Conservation (phyloP, 2,797 vertebrate genomes). For the Adelosebastes latens region DNA sequence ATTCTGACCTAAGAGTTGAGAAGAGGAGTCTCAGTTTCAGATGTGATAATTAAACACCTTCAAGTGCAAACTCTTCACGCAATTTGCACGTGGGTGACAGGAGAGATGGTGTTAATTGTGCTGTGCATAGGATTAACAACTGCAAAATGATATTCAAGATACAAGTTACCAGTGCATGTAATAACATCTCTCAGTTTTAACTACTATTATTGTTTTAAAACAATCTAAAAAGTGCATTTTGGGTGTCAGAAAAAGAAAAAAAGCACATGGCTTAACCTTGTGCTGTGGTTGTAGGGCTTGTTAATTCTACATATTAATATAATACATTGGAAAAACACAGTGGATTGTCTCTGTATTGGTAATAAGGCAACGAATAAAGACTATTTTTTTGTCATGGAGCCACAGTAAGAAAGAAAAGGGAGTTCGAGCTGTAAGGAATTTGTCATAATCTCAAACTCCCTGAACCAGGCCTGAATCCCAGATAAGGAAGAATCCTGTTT, state of each 20-base stretch:
- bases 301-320: background rate
- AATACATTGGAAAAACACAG: background rate
- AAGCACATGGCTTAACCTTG: background rate
- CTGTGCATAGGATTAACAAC: constrained; percentile 1
- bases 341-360: background rate
- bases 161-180: background rate
- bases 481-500: background rate
- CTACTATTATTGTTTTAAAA: background rate
- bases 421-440: background rate
- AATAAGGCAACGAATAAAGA: background rate
- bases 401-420: background rate
- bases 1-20: background rate
- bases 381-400: background rate
- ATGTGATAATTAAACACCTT: constrained; percentile 78
- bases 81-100: constrained; percentile 12
- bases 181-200: background rate
- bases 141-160: background rate
- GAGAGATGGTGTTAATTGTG: constrained; percentile 49
- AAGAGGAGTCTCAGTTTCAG: constrained; percentile 37
- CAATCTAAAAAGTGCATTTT: background rate
- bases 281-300: background rate
- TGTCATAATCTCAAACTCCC: background rate
- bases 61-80: constrained; percentile 41
- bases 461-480: background rate
- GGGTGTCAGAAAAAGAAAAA: background rate